Evolutionary conservation across 2,113 vertebrate genomes (phyloP).

Genomic region (Speoplatyrhinus poulsoni): DNA sequence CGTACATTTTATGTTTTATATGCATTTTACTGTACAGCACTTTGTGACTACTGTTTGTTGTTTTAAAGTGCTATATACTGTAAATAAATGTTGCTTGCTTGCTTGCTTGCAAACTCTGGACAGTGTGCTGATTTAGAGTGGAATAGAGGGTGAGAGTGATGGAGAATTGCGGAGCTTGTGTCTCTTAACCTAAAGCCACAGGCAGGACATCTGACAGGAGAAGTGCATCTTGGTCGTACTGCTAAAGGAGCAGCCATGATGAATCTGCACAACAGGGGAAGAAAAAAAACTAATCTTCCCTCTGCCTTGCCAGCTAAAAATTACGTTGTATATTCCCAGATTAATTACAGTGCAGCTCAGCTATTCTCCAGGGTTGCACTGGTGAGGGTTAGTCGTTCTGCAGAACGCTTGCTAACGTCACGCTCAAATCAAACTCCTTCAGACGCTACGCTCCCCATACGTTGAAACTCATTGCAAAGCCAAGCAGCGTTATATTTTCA

Average conservation of each 20-base stretch:
- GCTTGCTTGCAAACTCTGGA: no score
- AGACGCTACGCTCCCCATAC: no score
- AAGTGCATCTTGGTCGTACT: constrained; percentile 46
- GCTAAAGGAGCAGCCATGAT: constrained; percentile 25
- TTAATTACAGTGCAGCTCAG: constrained; percentile 36
- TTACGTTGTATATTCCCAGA: constrained; percentile 41
- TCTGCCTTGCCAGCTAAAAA: constrained; percentile 35
- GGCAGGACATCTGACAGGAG: constrained; percentile 8
- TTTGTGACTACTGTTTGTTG: no score
- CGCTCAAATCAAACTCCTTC: no score
- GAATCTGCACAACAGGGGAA: constrained; percentile 42
- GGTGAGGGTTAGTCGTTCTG: constrained; percentile 1
- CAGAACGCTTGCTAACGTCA: no score
- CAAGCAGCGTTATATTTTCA: no score
- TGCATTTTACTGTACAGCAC: no score
- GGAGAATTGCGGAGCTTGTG: constrained; percentile 11
- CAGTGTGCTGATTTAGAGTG: constrained; percentile 17
- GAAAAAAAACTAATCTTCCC: constrained; percentile 16
- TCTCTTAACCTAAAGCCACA: constrained; percentile 31
- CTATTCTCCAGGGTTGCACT: constrained; percentile 23
- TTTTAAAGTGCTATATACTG: no score
- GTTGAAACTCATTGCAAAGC: no score
- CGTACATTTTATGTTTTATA: no score
- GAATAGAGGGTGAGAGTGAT: constrained; percentile 15
- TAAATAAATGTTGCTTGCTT: no score